phyloP scores from a whole-genome alignment of 2,888 invertebrate genomes.

The Platycnemis pennipes region DNA sequence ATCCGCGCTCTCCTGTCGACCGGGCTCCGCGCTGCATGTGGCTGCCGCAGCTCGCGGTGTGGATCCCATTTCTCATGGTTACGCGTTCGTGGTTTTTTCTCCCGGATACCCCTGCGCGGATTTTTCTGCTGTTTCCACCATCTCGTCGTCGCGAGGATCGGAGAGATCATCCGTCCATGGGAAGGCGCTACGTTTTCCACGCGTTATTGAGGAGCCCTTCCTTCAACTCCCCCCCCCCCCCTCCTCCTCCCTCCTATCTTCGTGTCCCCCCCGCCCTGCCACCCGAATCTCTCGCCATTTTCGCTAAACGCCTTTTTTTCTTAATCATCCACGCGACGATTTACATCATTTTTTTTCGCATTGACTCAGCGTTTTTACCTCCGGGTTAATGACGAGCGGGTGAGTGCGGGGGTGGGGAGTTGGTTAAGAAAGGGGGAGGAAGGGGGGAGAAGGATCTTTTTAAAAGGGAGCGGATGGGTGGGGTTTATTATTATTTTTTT shows the following conservation, averaged over 20 bases:
- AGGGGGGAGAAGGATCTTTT: neutral
- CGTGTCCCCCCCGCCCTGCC: neutral
- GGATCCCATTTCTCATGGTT: too few species aligned
- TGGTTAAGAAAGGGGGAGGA: constrained; percentile 36
- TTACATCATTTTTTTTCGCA: constrained; percentile 26
- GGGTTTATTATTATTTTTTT: neutral
- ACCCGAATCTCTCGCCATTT: constrained; percentile 37
- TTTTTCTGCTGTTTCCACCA: too few species aligned
- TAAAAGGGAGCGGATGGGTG: neutral
- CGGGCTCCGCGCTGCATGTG: neutral
- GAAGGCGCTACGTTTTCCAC: neutral
- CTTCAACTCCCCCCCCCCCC: neutral
- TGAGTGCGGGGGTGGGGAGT: neutral
- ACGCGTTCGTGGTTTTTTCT: too few species aligned
- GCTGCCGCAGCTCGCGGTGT: neutral
- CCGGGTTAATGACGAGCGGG: constrained; percentile 51
- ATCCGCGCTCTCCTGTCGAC: neutral
- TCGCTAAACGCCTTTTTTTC: constrained; percentile 45
- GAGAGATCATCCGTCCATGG: neutral
- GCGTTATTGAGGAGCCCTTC: neutral
- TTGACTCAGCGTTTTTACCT: constrained; percentile 39
- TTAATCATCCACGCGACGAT: constrained; percentile 60
- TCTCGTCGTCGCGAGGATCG: neutral
- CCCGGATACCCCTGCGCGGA: too few species aligned
- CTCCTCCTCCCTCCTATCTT: neutral